Base-by-base conservation (phyloP, 2,888 invertebrate genomes). In the Tetheella fluctuosa region DNA sequence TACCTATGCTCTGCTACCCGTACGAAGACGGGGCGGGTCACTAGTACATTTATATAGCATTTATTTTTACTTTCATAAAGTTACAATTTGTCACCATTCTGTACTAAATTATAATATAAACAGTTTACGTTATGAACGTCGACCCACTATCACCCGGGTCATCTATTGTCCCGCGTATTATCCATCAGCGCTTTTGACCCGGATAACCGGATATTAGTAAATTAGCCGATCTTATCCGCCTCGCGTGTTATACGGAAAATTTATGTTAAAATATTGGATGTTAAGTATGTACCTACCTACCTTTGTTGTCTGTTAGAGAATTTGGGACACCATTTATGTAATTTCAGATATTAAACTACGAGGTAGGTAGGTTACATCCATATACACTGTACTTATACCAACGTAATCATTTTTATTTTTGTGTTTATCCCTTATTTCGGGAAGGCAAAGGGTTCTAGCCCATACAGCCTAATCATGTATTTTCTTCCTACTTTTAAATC, bases 211-310 rank as follows among this genome's bases (percentile, higher is more conserved):
- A 52, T 20, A 20, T 54, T 34, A 39, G 39, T 39, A 39, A 17
- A 34, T n/a, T 52, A 23, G 7, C 3, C 23, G 57, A 42, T 57
- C 17, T n/a, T 25, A 54, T 54, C 54, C 30, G 12, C 3, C n/a
- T 54, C 28, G 54, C 54, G 30, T 54, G 54, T 30, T 10, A 15
- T 54, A 54, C n/a, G 1, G n/a, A 23, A 15, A 53, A 53, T 34
- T 34, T 13, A 34, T 34, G 34, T 13, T 34, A 13, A 13, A 34
- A 13, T 13, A 10, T 30, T 1, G 34, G 13, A 3, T 13, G 34
- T 34, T 34, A 34, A 13, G 34, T 34, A 34, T 13, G 28, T 25
- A 25, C 23, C 15, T 28, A n/a, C n/a, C n/a, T 52, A 25, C 28
- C 28, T 54, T 4, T 25, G 25, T 54, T 54, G 5, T 39, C 39